A percentile compares a stretch with the other conserved stretches of the same genome.
Conservation (phyloP, 2,797 vertebrate genomes). For the Lacerta bilineata region DNA sequence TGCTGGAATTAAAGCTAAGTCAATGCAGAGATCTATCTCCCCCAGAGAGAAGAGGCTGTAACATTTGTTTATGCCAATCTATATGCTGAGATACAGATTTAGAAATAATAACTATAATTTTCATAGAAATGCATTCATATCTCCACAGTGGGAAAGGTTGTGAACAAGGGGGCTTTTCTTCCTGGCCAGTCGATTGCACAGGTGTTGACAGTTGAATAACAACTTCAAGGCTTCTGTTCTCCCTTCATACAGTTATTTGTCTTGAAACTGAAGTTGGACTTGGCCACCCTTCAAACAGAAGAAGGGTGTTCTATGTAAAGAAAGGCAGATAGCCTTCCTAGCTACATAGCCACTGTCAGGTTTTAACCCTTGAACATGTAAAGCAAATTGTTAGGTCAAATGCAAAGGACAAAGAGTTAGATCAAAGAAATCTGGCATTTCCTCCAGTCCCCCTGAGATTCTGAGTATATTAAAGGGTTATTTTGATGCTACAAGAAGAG, state of each 20-base stretch:
- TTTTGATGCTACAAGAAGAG: neutral
- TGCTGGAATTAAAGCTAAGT: no score
- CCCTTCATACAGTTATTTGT: neutral
- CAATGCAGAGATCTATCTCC: no score
- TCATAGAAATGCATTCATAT: neutral
- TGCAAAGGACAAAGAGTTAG: constrained; percentile 22
- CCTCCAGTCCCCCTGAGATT: constrained; percentile 9
- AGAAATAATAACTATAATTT: neutral
- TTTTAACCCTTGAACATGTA: neutral
- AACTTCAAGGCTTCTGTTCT: neutral
- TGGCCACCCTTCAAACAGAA: no score
- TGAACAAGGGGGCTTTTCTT: neutral
- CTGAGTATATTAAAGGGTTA: constrained; percentile 22
- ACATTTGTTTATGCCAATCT: neutral
- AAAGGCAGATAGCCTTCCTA: no score
- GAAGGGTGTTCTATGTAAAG: no score
- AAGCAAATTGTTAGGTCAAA: constrained; percentile 44
- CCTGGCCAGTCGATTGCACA: neutral
- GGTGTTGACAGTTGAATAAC: neutral
- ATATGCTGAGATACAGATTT: neutral
- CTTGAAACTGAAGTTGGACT: neutral
- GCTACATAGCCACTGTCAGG: neutral
- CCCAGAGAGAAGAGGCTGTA: no score
- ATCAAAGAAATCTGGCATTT: constrained; percentile 40
- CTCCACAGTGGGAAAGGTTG: neutral